phyloP scores from a whole-genome alignment of 2,797 vertebrate species.

The Pyrocephalus nanus region DNA sequence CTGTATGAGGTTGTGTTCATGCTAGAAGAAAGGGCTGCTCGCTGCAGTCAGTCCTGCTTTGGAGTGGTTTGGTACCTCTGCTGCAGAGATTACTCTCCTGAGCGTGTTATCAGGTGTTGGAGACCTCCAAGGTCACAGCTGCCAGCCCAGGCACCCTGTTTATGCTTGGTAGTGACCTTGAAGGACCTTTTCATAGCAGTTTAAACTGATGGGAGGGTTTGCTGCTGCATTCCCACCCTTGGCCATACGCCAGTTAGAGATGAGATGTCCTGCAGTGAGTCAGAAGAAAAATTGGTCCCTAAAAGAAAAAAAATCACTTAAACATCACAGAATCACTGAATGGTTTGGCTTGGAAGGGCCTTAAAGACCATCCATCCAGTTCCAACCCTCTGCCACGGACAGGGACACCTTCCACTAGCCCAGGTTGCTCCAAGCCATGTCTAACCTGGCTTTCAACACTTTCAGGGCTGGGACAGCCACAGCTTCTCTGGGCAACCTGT shows the following conservation, averaged over 20 bases:
- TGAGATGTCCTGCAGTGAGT: neutral
- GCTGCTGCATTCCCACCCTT: neutral
- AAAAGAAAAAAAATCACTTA: neutral
- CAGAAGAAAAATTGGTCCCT: neutral
- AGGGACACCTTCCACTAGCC: neutral
- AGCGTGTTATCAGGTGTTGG: neutral
- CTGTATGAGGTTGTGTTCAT: neutral
- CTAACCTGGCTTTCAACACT: fast-evolving
- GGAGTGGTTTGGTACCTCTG: neutral
- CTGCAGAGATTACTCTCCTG: neutral
- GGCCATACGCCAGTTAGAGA: neutral
- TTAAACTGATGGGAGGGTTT: neutral
- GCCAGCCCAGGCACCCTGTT: neutral
- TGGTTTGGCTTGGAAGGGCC: neutral
- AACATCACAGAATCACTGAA: neutral
- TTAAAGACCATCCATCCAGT: neutral
- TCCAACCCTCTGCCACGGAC: fast-evolving
- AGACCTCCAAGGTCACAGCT: neutral
- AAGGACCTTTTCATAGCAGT: neutral
- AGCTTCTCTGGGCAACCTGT: neutral
- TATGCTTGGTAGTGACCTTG: neutral
- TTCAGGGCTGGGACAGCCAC: neutral
- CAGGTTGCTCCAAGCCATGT: fast-evolving
- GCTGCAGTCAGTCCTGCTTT: neutral
- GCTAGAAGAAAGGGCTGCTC: neutral